Conservation (phyloP, 2,888 invertebrate genomes). For the Cataglyphis cursor region DNA sequence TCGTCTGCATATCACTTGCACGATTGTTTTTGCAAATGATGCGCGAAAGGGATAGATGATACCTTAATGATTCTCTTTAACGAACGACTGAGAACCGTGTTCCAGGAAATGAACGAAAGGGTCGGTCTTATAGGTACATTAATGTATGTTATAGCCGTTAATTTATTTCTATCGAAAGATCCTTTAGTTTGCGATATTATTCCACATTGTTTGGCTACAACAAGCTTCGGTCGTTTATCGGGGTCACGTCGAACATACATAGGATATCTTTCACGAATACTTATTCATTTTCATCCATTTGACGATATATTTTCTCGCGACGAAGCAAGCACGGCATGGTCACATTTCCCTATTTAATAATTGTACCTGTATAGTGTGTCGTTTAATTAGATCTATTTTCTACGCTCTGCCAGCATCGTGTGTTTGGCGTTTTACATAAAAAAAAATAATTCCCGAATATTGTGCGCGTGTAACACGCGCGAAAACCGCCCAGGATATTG, state of each 20-base stretch:
- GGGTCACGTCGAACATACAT: conserved; percentile 9
- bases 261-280: conserved; percentile 15
- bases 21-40: conserved; percentile 46
- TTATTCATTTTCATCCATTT: conserved; percentile 3
- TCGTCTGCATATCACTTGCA: conserved; percentile 50
- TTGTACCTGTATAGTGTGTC: conserved; percentile 56
- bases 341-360: conserved; percentile 53
- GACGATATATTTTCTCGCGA: conserved; percentile 13
- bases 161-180: neutral
- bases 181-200: neutral
- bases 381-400: conserved; percentile 57
- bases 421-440: conserved; percentile 54
- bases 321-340: conserved; percentile 39
- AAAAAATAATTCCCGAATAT: conserved; percentile 24
- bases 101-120: conserved; percentile 10
- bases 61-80: neutral
- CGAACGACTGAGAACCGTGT: conserved; percentile 15
- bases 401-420: conserved; percentile 55
- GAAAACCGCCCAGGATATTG: neutral
- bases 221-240: neutral
- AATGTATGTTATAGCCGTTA: neutral
- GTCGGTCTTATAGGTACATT: conserved; percentile 10
- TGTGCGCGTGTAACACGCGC: conserved; percentile 6
- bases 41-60: conserved; percentile 15
- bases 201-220: neutral